phyloP scores from a whole-genome alignment of 2,888 invertebrate genomes.

The Cantharis lateralis region DNA sequence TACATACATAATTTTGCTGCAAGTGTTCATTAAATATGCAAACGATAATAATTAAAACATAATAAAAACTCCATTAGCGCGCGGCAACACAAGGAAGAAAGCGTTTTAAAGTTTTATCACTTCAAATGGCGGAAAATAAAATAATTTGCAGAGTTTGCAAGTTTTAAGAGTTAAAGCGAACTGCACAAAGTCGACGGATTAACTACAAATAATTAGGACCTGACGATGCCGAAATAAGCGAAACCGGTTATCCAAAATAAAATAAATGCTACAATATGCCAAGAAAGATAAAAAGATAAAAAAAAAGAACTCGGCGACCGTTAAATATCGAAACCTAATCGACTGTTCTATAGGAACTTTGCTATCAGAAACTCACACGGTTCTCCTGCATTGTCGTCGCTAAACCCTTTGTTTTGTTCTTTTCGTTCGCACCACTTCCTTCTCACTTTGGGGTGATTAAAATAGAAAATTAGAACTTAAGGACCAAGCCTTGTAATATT shows the following conservation, averaged over 20 bases:
- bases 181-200: background rate
- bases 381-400: conserved; percentile 25
- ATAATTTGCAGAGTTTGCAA: background rate
- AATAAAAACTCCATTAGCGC: background rate
- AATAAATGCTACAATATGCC: no score
- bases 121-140: background rate
- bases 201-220: no score
- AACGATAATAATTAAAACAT: background rate
- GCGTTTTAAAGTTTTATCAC: background rate
- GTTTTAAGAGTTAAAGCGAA: background rate
- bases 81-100: background rate
- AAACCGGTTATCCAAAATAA: no score
- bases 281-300: background rate
- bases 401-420: conserved; percentile 26
- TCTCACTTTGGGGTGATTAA: background rate
- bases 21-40: background rate
- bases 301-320: conserved; percentile 24
- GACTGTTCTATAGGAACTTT: conserved; percentile 33
- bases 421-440: conserved; percentile 1
- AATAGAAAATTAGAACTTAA: background rate
- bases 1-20: background rate
- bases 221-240: no score
- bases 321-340: conserved; percentile 34
- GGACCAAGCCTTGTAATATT: background rate
- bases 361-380: conserved; percentile 31